phyloP scores from a whole-genome alignment of 2,113 vertebrate genomes.

The Heterotilapia buettikoferi region DNA sequence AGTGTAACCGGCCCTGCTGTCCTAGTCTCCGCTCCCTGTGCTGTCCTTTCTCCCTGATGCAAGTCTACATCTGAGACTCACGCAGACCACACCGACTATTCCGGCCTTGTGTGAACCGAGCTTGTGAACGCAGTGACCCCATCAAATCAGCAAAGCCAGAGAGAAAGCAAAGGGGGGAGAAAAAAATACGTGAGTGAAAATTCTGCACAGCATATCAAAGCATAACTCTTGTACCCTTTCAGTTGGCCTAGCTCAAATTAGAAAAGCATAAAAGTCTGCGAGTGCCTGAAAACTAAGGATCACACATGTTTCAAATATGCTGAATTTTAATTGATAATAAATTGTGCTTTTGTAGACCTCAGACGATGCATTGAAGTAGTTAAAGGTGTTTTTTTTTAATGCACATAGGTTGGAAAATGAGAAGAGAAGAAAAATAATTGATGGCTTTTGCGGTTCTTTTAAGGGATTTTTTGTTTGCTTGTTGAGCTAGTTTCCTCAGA shows the following conservation, averaged over 20 bases:
- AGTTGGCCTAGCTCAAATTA: conserved; percentile 22
- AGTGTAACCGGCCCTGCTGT: not conserved
- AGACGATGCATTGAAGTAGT: conserved; percentile 18
- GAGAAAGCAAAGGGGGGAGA: not conserved
- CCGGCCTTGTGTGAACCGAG: conserved; percentile 55
- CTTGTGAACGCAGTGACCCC: conserved; percentile 56
- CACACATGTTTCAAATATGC: conserved; percentile 60
- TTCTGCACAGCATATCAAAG: conserved; percentile 43
- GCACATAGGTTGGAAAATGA: conserved; percentile 16
- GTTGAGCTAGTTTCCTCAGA: conserved; percentile 16
- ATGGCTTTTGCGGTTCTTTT: conserved; percentile 16
- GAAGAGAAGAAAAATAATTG: conserved; percentile 22
- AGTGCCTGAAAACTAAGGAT: conserved; percentile 13
- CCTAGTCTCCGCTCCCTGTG: not conserved
- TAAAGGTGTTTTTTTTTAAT: conserved; percentile 38
- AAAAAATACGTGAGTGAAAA: not conserved
- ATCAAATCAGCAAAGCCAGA: conserved; percentile 13
- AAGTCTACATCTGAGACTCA: conserved; percentile 1
- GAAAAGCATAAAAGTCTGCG: conserved; percentile 20
- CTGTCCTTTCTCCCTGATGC: not conserved
- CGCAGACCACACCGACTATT: conserved; percentile 6
- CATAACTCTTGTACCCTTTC: conserved; percentile 17
- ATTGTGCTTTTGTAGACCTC: conserved; percentile 38
- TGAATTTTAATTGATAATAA: conserved; percentile 56
- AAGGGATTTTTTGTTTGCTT: not conserved